Evolutionary conservation across 2,113 vertebrate genomes (phyloP).

Genomic region (Apaloderma vittatum): DNA sequence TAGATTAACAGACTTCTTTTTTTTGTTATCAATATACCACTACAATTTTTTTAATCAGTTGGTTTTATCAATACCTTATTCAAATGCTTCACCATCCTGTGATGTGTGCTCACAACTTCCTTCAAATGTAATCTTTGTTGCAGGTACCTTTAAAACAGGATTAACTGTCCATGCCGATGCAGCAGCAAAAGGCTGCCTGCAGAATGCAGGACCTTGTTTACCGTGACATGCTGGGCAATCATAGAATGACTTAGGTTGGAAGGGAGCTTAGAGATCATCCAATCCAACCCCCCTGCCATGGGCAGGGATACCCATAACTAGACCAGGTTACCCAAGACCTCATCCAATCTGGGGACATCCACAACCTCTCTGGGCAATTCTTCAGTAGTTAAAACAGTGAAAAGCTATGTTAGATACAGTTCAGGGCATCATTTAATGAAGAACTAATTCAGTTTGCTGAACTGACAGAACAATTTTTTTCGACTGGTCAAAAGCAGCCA

Average conservation of each 20-base stretch:
- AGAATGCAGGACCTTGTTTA: not conserved
- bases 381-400: no score
- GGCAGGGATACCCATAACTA: no score
- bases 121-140: not conserved
- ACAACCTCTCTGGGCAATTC: no score
- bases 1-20: not conserved
- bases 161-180: not conserved
- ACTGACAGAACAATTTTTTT: not conserved
- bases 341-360: no score
- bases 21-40: not conserved
- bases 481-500: not conserved
- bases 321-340: no score
- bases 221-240: not conserved
- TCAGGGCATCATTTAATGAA: not conserved
- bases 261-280: no score
- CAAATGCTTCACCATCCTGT: not conserved
- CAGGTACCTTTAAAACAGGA: no score
- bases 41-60: no score
- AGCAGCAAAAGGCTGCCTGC: not conserved
- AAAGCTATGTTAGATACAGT: not conserved
- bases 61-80: not conserved
- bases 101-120: not conserved
- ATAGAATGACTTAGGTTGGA: no score
- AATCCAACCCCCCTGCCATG: no score
- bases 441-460: not conserved